phyloP scores from a whole-genome alignment of 2,888 invertebrate genomes.

The Zele albiditarsus region DNA sequence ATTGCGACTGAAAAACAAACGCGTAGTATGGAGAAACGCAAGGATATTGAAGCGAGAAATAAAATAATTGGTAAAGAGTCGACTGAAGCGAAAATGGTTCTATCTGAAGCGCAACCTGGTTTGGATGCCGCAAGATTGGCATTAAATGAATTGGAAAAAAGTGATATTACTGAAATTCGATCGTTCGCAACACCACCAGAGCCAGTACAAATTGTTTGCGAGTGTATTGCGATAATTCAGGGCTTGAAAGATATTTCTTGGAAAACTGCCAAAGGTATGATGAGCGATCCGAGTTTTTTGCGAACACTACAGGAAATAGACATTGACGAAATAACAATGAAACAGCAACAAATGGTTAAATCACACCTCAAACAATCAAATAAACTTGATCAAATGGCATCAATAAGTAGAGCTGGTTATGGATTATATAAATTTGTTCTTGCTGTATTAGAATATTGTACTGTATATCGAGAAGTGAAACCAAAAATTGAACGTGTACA shows the following conservation, averaged over 20 bases:
- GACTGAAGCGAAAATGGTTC: slow-evolving; percentile 85
- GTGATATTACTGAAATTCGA: slow-evolving; percentile 93
- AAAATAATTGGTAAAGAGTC: slow-evolving; percentile 87
- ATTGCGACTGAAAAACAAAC: slow-evolving; percentile 85
- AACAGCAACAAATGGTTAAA: slow-evolving; percentile 82
- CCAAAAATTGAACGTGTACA: slow-evolving; percentile 90
- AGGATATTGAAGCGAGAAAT: slow-evolving; percentile 88
- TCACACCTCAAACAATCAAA: slow-evolving; percentile 82
- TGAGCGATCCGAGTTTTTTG: slow-evolving; percentile 92
- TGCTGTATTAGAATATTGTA: slow-evolving; percentile 92
- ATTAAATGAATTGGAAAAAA: slow-evolving; percentile 87
- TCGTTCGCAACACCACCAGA: slow-evolving; percentile 94
- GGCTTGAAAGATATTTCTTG: slow-evolving; percentile 90
- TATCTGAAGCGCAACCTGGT: slow-evolving; percentile 89
- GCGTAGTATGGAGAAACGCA: slow-evolving; percentile 85
- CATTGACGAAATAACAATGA: slow-evolving; percentile 82
- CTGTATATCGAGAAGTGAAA: slow-evolving; percentile 88
- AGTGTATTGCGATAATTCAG: slow-evolving; percentile 90
- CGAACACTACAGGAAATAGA: slow-evolving; percentile 89
- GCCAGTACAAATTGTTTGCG: slow-evolving; percentile 91
- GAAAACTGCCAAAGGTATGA: slow-evolving; percentile 93
- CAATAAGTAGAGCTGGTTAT: slow-evolving; percentile 89
- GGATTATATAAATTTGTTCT: slow-evolving; percentile 90
- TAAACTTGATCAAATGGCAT: slow-evolving; percentile 87
- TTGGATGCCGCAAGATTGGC: slow-evolving; percentile 87